Base-by-base conservation (phyloP, 2,888 invertebrate species). In the Timema cristinae region DNA sequence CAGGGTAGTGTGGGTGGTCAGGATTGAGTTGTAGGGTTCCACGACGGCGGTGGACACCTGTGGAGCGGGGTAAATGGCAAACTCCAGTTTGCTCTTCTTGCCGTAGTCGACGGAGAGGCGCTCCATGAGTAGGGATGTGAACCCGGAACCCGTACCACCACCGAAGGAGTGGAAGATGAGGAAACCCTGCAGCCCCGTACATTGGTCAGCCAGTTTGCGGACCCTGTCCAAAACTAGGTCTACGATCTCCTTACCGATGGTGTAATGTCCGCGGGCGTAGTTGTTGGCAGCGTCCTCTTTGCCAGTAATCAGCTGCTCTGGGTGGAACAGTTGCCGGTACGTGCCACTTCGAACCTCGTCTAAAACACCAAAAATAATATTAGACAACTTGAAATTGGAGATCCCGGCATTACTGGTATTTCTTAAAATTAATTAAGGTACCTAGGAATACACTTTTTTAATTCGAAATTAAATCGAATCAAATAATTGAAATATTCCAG, bases 241-340 rank as follows among this genome's bases (percentile, higher is more conserved):
- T 66, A 88, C 84, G 73, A 88, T 85, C 77, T 88, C 88, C 73
- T 84, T 84, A 50, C 88, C 89, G 71, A 89, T 84, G 47, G 89
- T 89, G 82, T 89, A 90, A 85, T 98, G 97, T 75, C 97, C 97
- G 79, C 97, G 91, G 74, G 97, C 97, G 78, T 97, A 98, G 86
- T 98, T 97, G 86, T 98, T 97, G 78, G 97, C 97, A 67, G 97
- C 97, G 82, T 97, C 97, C 85, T 97, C 97, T 84, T 97, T 97
- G 78, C 97, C 96, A 78, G 95, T 95, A 84, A 97, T 95, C 83
- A 97, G 87, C 85, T 97, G 97, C 85, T 97, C 97, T 32, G 32
- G 32, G 32, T 32, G 32, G 32, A 32, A 32, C 32, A 32, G 32
- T 32, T 32, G 32, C 32, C 75, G 97, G 87, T 97, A 97, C 78